Evolutionary conservation across 2,113 vertebrate genomes (phyloP).

Genomic region (Anhinga anhinga): DNA sequence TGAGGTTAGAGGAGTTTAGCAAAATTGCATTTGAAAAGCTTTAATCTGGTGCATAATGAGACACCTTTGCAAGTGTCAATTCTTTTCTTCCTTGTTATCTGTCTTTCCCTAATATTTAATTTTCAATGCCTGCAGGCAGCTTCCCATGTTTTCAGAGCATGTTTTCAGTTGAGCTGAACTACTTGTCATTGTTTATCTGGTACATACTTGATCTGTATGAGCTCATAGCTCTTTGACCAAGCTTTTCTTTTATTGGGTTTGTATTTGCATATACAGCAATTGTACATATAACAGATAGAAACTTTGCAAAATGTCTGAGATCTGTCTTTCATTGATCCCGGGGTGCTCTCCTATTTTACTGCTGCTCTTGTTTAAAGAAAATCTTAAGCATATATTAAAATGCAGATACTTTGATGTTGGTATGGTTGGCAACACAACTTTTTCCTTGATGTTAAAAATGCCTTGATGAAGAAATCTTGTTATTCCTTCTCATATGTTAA

Average conservation of each 20-base stretch:
- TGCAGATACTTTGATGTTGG: background rate
- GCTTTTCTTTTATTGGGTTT: background rate
- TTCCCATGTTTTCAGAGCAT: background rate
- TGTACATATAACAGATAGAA: background rate
- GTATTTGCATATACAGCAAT: background rate
- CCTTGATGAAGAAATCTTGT: background rate
- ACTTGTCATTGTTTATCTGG: background rate
- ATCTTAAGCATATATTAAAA: background rate
- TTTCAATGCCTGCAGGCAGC: background rate
- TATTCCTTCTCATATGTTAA: background rate
- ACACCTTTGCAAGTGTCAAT: background rate
- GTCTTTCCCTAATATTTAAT: background rate
- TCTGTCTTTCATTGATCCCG: background rate
- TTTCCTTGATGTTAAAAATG: background rate
- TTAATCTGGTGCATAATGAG: background rate
- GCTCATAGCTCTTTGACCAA: background rate
- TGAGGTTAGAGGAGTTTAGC: conserved; percentile 32
- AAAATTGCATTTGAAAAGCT: background rate
- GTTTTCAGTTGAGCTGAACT: background rate
- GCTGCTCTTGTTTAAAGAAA: background rate
- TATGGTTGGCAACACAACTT: background rate
- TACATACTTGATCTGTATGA: background rate
- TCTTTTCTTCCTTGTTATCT: background rate
- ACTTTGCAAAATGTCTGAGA: background rate
- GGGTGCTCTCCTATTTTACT: background rate